These are phyloP conservation scores for Phrynocephalus forsythii DNA, from an alignment of 2,797 vertebrate species.

Conservation along the genomic window DNA sequence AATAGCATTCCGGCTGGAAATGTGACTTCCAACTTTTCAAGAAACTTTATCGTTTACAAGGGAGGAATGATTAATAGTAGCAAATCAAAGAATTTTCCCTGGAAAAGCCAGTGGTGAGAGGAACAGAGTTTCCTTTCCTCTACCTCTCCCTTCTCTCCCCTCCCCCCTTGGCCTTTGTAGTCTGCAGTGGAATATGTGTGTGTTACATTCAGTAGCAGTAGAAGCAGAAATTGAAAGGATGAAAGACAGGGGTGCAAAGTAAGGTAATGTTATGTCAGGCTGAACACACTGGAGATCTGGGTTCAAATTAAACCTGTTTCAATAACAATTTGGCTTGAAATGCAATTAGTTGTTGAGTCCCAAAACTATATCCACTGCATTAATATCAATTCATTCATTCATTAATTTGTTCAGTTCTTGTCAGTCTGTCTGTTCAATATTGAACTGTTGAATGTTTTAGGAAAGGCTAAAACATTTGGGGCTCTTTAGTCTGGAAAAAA, in stretches of 20 bases:
- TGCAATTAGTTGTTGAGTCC: neutral
- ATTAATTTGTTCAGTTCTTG: no score
- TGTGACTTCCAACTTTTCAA: constrained; percentile 64
- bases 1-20: constrained; percentile 68
- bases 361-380: neutral
- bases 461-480: neutral
- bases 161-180: constrained; percentile 49
- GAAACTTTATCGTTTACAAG: constrained; percentile 63
- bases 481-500: no score
- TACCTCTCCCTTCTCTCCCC: constrained; percentile 25
- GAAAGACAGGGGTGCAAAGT: neutral
- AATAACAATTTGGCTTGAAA: no score
- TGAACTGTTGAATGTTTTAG: neutral
- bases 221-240: neutral
- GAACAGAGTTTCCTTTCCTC: constrained; percentile 24
- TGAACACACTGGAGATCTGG: neutral
- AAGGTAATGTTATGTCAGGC: neutral
- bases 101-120: constrained; percentile 55
- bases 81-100: constrained; percentile 57
- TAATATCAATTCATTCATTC: no score
- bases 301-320: neutral
- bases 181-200: constrained; percentile 9
- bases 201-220: neutral
- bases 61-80: constrained; percentile 70
- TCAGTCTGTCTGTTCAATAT: neutral